Evolutionary conservation across 2,797 vertebrate genomes (phyloP).

Genomic region (Aselliscus stoliczkanus): DNA sequence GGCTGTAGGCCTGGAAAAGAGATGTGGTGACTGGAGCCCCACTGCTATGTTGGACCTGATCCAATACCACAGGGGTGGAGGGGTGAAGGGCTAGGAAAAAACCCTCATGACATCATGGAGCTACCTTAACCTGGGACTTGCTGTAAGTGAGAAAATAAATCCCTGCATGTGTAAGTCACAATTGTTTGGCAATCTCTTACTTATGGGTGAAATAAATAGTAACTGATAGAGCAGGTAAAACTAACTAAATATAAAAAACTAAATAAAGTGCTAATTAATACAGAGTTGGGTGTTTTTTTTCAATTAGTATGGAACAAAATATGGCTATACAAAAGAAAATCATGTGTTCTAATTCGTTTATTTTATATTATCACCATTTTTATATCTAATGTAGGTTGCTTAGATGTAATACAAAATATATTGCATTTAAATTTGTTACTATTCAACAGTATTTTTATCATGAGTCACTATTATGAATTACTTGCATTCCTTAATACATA

Average conservation of each 20-base stretch:
- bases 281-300: background rate
- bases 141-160: background rate
- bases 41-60: background rate
- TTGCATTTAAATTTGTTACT: background rate
- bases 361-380: background rate
- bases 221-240: background rate
- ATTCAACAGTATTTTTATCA: background rate
- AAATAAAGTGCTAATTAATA: background rate
- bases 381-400: background rate
- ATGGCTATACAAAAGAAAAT: background rate
- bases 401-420: background rate
- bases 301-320: background rate
- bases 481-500: background rate
- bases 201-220: background rate
- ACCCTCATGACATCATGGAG: background rate
- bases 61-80: too few relatives aligned
- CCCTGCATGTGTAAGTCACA: background rate
- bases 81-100: background rate
- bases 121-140: background rate
- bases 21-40: background rate
- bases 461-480: background rate
- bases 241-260: background rate
- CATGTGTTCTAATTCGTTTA: background rate
- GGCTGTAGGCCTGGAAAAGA: background rate
- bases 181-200: background rate